Base-by-base conservation (phyloP, 30 jellyfish, hydroid and myxozoan species). In the Turritopsis rubra region DNA sequence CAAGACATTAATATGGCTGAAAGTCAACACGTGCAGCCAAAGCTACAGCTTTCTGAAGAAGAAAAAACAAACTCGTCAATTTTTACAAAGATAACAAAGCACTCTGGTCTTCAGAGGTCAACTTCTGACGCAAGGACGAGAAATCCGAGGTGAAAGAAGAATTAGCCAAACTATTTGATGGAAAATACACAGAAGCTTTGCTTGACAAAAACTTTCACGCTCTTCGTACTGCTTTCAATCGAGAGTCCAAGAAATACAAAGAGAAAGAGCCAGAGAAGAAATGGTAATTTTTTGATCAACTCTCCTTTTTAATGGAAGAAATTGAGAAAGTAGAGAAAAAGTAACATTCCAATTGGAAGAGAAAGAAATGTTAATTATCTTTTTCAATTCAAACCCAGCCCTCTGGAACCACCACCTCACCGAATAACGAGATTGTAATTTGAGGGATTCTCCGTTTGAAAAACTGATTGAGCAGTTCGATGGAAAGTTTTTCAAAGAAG, bases 51-150 rank as follows among this genome's bases (percentile, higher is more conserved):
- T 29, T 73, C 82, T 22, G 85, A 78, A 21, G 85, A 78, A 53
- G 85, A 78, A 78, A 78, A 78, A 53, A 28, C 76, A 29, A 78
- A 30, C 79, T 78, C 53, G 29, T 78, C 83, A 78, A 29, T 78
- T 78, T 78, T 78, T 78, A 29, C 80, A 78, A 78, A 78, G 85
- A 28, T 19, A 30, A 78, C 52, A 52, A 78, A 29, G 85, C 85
- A 78, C 85, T 78, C 27, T 78, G 85, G 85, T 78, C 85, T 41
- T 78, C 85, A 78, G 85, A 16, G 7, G 85, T 78, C 85, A 30
- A 74, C 30, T 74, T 24, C 30, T 13, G 65, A 29, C 8, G n/a
- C 18, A 74, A 74, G 54, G 82, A 74, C 8, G 82, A 74, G 82
- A 74, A 74, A 74, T 74, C 82, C 9, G 82, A 21, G 5, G 82